Base-by-base conservation (phyloP, 2,888 invertebrate species). In the Nudaria mundana region DNA sequence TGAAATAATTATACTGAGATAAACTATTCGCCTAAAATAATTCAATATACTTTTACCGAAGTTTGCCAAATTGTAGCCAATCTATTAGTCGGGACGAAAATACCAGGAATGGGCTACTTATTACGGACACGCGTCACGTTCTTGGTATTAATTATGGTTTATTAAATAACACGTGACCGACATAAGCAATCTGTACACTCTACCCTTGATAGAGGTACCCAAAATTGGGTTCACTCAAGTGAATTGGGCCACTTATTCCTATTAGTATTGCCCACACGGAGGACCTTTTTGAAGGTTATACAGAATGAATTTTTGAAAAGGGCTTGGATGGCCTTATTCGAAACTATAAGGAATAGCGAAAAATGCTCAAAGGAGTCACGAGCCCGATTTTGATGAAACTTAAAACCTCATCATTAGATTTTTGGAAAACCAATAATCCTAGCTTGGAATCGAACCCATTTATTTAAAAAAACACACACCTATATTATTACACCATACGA, bases 161-260 rank as follows among this genome's bases (percentile, higher is more conserved):
- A 84, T 84, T 82, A 81, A 84, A 83, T 83, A 77, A 77, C 76
- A 83, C 83, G 82, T 83, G 84, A 79, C 72, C 72, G 52, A 71
- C 76, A 80, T 79, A 67, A 56, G 55, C 68, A 72, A 81, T 76
- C 63, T 57, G 57, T 55, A 54, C 44, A 52, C 40, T 48, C 59
- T 59, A 56, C 46, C 48, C 52, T 66, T 20, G 20, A 20, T 71
- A 74, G 71, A 71, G 70, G 67, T 60, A 58, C 63, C 67, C 66
- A 63, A 72, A 76, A 77, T 76, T 72, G 71, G 66, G 63, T 62
- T 65, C 71, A 66, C 74, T 73, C 66, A 56, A 68, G 66, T 63
- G 65, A 68, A 76, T 78, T 75, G 70, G 66, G 61, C 57, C 66
- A 63, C 64, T 67, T 65, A 64, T 63, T 58, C 52, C 52, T 61